Conservation (phyloP, 2,888 invertebrate species). For the Tetanocera ferruginea region DNA sequence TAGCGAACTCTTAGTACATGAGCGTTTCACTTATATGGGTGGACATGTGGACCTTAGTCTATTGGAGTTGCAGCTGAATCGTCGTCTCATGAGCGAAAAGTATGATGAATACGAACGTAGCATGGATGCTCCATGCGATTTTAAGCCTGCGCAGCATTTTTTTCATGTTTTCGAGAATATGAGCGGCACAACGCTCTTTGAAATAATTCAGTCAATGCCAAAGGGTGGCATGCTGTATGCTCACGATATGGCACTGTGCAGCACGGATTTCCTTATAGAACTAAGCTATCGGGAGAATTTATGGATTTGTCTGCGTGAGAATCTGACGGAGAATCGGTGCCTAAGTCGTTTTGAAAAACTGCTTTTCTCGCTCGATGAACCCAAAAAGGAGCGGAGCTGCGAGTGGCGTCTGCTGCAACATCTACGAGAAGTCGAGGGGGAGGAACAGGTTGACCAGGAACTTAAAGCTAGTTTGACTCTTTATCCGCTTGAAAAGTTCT, state of each 20-base stretch:
- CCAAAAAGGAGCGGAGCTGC: constrained; percentile 46
- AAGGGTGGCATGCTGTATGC: constrained; percentile 81
- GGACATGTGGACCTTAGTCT: constrained; percentile 63
- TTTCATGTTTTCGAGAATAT: constrained; percentile 41
- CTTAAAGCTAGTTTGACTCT: constrained; percentile 72
- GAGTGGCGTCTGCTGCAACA: constrained; percentile 54
- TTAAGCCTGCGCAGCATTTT: constrained; percentile 45
- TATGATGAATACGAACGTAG: constrained; percentile 72
- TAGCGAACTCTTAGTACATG: constrained; percentile 22
- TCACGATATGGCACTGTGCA: constrained; percentile 76
- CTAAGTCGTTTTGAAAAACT: constrained; percentile 46
- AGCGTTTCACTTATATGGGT: constrained; percentile 13
- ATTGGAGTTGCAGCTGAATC: constrained; percentile 71
- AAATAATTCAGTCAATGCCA: constrained; percentile 77
- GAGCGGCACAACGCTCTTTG: constrained; percentile 73
- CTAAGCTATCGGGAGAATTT: constrained; percentile 45
- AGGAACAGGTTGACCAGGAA: constrained; percentile 68
- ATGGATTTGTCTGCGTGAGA: constrained; percentile 51
- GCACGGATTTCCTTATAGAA: constrained; percentile 75
- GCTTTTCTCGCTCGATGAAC: constrained; percentile 35
- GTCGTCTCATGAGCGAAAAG: constrained; percentile 73
- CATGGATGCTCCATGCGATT: constrained; percentile 65
- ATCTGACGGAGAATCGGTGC: constrained; percentile 42
- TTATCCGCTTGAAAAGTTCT: constrained; percentile 70
- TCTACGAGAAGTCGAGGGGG: constrained; percentile 34